Conservation (phyloP, 2,888 invertebrate species). For the Aleiodes alternator region DNA sequence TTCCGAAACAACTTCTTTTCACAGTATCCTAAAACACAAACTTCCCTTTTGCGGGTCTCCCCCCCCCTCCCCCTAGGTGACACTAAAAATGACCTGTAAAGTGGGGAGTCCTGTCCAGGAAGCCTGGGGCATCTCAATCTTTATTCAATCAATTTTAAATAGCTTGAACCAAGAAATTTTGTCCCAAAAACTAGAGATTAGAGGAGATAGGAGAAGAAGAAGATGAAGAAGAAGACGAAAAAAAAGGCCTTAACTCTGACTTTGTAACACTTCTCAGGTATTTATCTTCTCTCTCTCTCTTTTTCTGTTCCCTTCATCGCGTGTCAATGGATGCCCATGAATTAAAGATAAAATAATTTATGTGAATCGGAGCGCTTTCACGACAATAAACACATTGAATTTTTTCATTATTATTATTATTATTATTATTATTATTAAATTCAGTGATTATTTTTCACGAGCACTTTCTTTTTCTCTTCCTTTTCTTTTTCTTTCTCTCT, state of each 20-base stretch:
- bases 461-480: background rate
- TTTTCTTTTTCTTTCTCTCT: no score
- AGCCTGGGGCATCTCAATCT: conserved; percentile 62
- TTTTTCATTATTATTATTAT: no score
- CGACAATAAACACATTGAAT: background rate
- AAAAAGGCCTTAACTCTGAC: conserved; percentile 8
- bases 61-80: conserved; percentile 54
- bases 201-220: conserved; percentile 23
- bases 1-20: conserved; percentile 15
- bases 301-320: background rate
- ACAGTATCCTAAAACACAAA: background rate
- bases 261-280: conserved; percentile 25
- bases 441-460: background rate
- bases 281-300: background rate
- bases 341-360: conserved; percentile 8
- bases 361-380: conserved; percentile 18
- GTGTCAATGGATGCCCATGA: conserved; percentile 10
- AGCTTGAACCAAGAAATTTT: conserved; percentile 40
- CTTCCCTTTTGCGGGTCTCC: conserved; percentile 20
- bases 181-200: conserved; percentile 5
- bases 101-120: conserved; percentile 67
- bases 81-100: conserved; percentile 64
- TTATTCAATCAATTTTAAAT: conserved; percentile 62
- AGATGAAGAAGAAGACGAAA: background rate
- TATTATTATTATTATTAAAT: no score